Evolutionary conservation across 2,797 vertebrate genomes (phyloP).

Genomic region (Neoniphon sammara): DNA sequence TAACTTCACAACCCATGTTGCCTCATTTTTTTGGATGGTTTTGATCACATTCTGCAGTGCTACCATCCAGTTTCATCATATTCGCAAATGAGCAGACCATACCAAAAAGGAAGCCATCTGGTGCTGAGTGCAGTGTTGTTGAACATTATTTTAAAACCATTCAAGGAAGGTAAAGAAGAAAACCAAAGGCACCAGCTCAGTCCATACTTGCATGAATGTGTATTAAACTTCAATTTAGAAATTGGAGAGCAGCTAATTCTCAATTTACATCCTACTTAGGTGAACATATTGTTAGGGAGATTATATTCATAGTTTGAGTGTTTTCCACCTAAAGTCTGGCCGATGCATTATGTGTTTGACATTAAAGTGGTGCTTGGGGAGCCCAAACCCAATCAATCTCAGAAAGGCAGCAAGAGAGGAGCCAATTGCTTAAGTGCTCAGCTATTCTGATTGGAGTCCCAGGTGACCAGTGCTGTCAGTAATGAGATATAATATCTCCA

Average conservation of each 20-base stretch:
- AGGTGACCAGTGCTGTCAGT: slow-evolving; percentile 76
- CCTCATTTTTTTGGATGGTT: slow-evolving; percentile 42
- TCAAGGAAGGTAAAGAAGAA: slow-evolving; percentile 21
- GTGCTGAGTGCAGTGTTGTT: slow-evolving; percentile 19
- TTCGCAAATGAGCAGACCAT: slow-evolving; percentile 60
- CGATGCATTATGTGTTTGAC: slow-evolving; percentile 78
- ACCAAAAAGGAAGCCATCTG: slow-evolving; percentile 64
- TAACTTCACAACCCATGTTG: slow-evolving; percentile 47
- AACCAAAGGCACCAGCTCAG: background rate
- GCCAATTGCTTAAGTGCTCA: slow-evolving; percentile 79
- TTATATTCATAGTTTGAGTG: slow-evolving; percentile 51
- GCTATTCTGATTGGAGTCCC: slow-evolving; percentile 79
- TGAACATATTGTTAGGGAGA: slow-evolving; percentile 62
- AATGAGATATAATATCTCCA: slow-evolving; percentile 83
- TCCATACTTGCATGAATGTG: background rate
- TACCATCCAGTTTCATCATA: slow-evolving; percentile 42
- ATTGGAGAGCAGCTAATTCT: slow-evolving; percentile 26
- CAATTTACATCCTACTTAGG: slow-evolving; percentile 39
- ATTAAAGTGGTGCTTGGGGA: slow-evolving; percentile 78
- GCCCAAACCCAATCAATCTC: slow-evolving; percentile 79
- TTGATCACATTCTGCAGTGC: slow-evolving; percentile 36
- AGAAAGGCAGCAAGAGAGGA: slow-evolving; percentile 63
- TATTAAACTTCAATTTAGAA: slow-evolving; percentile 1
- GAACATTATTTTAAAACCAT: slow-evolving; percentile 35
- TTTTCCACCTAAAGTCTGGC: slow-evolving; percentile 71